Evolutionary conservation across 2,797 vertebrate genomes (phyloP), one percentile per base, ranked within the genome.

Genomic region (Myotis daubentonii): DNA sequence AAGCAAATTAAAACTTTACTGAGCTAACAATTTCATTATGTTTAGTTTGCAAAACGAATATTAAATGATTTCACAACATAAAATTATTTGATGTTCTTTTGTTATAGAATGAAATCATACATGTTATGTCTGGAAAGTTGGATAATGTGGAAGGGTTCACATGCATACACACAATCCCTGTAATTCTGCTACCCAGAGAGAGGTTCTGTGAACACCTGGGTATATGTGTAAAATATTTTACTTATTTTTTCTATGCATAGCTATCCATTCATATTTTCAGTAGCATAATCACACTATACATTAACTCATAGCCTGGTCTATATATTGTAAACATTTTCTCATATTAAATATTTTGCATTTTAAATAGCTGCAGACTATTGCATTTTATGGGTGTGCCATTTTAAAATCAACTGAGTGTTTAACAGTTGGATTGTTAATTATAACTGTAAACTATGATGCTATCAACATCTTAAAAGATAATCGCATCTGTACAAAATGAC

Each of bases 281-380:
- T 75, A 30, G 16, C n/a, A 15, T 16, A n/a, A 3, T 85, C 30
- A 28, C 47, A 33, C 19, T 36, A 9, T 70, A 15, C 1, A 8
- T 15, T 75, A 66, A 74, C 85, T 92, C 20, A 20, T 4, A 57
- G 66, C 33, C 10, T 89, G 49, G 12, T 88, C 57, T 47, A 11
- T 76, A 11, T 23, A 33, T 62, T 33, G 17, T 38, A 20, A 89
- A 71, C 33, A 71, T 92, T 88, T 93, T 93, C 36, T n/a, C 70
- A 81, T 55, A 53, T 23, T 81, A 76, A 78, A 60, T 75, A 72
- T 23, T 85, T 91, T 66, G 70, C 30, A 89, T 83, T 92, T 89
- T 78, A 88, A 60, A 62, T 62, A 87, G n/a, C 53, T 82, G 13
- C 25, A 86, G 23, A 60, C 55, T 89, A 75, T 47, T 79, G 23